Conservation (phyloP, 2,888 invertebrate species). For the Leucozona laternaria region DNA sequence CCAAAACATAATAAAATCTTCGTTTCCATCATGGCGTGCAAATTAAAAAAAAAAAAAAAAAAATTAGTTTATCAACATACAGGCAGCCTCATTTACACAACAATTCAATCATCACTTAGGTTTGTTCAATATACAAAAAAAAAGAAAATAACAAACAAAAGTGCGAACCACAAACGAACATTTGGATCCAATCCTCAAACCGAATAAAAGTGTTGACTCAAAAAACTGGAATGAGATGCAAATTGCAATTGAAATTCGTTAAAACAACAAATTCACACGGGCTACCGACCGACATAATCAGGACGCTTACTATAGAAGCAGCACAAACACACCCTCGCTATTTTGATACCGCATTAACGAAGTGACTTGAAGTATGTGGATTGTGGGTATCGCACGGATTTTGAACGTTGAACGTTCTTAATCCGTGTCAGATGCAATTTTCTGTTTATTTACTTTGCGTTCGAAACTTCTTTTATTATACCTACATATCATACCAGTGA, state of each 20-base stretch:
- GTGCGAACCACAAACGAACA: not conserved
- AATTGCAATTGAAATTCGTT: conserved; percentile 36
- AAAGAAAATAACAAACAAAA: not conserved
- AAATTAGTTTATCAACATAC: conserved; percentile 28
- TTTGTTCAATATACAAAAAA: not conserved
- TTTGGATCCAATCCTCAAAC: conserved; percentile 31
- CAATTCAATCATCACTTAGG: conserved; percentile 10
- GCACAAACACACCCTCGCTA: conserved; percentile 15
- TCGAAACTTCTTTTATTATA: conserved; percentile 24
- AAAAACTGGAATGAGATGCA: conserved; percentile 20
- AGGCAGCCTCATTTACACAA: conserved; percentile 25
- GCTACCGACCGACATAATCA: conserved; percentile 28
- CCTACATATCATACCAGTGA: too few species aligned
- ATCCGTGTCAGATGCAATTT: conserved; percentile 37
- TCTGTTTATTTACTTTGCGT: conserved; percentile 13
- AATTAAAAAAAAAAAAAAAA: not conserved
- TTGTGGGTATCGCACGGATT: not conserved
- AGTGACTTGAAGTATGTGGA: conserved; percentile 29
- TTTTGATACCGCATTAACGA: conserved; percentile 35
- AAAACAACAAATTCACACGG: conserved; percentile 28
- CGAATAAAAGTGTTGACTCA: conserved; percentile 27
- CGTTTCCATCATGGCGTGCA: not conserved
- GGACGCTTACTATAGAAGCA: not conserved
- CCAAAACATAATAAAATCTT: not conserved
- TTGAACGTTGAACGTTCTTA: conserved; percentile 1